phyloP scores from a whole-genome alignment of 2,888 invertebrate genomes.

The Meta bourneti region DNA sequence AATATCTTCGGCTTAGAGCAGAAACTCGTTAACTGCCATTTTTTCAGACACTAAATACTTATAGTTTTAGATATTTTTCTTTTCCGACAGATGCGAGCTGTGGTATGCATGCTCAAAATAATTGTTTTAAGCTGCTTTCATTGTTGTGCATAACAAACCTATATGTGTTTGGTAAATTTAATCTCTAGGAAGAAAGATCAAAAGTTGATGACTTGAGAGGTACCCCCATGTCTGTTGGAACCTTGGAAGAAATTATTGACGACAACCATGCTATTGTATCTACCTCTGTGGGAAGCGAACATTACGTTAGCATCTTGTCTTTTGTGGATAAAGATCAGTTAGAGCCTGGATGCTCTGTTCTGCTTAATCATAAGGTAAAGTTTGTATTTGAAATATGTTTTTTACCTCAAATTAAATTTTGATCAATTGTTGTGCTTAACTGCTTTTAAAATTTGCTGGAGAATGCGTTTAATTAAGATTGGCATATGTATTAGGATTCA shows the following conservation, averaged over 20 bases:
- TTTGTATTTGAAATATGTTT: not conserved
- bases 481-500: not conserved
- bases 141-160: not conserved
- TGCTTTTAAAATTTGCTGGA: not conserved
- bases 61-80: no score
- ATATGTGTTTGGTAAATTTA: not conserved
- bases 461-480: not conserved
- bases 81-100: no score
- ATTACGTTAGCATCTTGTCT: conserved; percentile 98
- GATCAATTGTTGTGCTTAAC: not conserved
- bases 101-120: not conserved
- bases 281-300: conserved; percentile 96
- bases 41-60: no score
- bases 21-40: no score
- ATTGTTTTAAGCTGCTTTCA: not conserved
- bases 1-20: no score
- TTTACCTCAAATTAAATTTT: not conserved
- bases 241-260: conserved; percentile 99
- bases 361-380: conserved; percentile 95
- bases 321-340: conserved; percentile 99
- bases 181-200: conserved; percentile 90
- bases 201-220: conserved; percentile 99
- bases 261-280: conserved; percentile 99
- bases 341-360: conserved; percentile 98
- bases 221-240: conserved; percentile 99